phyloP scores from a whole-genome alignment of 2,113 vertebrate species.

The Pachycephala philippinensis region DNA sequence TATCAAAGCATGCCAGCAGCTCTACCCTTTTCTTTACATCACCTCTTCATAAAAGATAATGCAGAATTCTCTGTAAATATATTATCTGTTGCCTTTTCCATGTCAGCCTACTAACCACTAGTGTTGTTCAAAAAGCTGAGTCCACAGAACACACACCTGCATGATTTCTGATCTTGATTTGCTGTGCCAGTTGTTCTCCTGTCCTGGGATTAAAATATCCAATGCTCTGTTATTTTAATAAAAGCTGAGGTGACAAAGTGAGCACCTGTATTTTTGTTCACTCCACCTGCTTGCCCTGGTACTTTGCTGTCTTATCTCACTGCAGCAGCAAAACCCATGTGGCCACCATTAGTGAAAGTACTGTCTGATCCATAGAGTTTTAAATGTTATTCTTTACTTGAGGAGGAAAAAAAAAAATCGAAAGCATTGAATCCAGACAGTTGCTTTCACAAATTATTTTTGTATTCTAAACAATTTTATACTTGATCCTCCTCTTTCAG shows the following conservation, averaged over 20 bases:
- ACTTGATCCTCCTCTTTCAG: not conserved
- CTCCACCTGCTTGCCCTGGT: not conserved
- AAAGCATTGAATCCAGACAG: not conserved
- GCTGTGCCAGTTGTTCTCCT: not conserved
- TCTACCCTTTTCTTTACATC: not conserved
- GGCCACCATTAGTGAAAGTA: not conserved
- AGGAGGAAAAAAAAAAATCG: not conserved
- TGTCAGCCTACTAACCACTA: not conserved
- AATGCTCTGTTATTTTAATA: not conserved
- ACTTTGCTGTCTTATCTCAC: not conserved
- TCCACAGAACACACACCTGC: constrained; percentile 35
- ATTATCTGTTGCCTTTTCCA: not conserved
- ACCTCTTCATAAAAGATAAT: not conserved
- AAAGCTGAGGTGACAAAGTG: constrained; percentile 53
- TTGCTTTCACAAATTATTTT: not conserved
- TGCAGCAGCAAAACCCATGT: not conserved
- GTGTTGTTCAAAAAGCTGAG: not conserved
- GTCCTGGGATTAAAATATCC: not conserved
- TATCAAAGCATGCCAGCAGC: not conserved
- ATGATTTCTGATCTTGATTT: not conserved
- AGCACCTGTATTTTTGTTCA: constrained; percentile 27
- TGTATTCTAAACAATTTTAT: not conserved
- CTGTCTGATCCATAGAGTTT: not conserved
- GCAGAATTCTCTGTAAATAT: not conserved
- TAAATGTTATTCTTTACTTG: not conserved